Evolutionary conservation across 2,797 vertebrate genomes (phyloP).

Genomic region (Oophaga sylvatica): DNA sequence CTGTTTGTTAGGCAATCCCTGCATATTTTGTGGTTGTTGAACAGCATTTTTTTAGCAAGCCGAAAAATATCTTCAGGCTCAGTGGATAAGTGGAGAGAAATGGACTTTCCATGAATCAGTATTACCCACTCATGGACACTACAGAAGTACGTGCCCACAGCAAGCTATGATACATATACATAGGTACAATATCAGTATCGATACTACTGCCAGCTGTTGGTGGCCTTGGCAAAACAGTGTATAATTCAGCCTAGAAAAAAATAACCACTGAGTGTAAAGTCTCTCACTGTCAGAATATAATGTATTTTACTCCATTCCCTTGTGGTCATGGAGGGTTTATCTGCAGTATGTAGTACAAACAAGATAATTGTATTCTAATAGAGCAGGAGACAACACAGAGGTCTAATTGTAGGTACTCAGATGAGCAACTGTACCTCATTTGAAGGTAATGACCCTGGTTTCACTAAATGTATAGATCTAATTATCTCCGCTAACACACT

Average conservation of each 20-base stretch:
- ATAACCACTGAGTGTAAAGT: neutral
- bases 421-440: constrained; percentile 52
- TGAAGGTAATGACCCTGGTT: constrained; percentile 59
- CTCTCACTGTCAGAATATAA: neutral
- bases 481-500: constrained; percentile 55
- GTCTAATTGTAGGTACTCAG: constrained; percentile 48
- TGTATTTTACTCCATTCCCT: neutral
- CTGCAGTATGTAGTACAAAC: constrained; percentile 36
- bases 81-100: neutral
- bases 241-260: neutral
- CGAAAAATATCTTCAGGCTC: too few species aligned
- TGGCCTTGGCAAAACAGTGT: neutral
- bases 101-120: neutral
- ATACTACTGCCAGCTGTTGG: too few species aligned
- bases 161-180: neutral
- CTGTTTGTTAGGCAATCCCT: too few species aligned
- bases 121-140: neutral
- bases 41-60: too few species aligned
- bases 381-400: constrained; percentile 41
- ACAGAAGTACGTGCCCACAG: too few species aligned
- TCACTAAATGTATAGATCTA: constrained; percentile 59
- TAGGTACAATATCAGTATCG: neutral
- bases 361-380: constrained; percentile 56
- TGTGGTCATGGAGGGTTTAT: constrained; percentile 34
- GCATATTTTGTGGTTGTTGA: too few species aligned